A percentile compares a stretch with the other conserved stretches of the same genome.
phyloP scores from a whole-genome alignment of 2,888 invertebrate genomes.

The Ecliptopera silaceata region DNA sequence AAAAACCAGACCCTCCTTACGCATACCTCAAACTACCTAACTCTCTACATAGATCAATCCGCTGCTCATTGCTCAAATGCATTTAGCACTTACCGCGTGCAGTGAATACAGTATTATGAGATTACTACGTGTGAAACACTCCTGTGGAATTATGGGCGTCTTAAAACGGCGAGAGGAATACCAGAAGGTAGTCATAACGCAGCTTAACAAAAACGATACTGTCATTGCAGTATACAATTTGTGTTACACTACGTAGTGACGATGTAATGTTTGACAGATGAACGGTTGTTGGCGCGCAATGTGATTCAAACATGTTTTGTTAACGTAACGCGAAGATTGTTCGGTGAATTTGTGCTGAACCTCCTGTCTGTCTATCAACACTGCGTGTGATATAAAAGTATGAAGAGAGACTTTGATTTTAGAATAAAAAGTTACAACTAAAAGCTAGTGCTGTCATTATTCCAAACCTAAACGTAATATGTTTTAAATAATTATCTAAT shows the following conservation, averaged over 20 bases:
- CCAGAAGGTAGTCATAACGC: slow-evolving; percentile 34
- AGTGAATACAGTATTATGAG: slow-evolving; percentile 60
- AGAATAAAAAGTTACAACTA: too few species aligned
- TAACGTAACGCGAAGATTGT: too few species aligned
- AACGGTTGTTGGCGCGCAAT: too few species aligned
- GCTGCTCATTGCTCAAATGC: slow-evolving; percentile 33
- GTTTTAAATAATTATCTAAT: too few species aligned
- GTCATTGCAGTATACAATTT: too few species aligned
- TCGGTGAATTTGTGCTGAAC: too few species aligned
- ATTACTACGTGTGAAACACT: slow-evolving; percentile 74
- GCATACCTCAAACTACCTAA: slow-evolving; percentile 8
- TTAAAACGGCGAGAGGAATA: slow-evolving; percentile 62
- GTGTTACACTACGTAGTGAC: too few species aligned
- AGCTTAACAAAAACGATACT: too few species aligned
- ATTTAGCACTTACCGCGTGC: slow-evolving; percentile 54
- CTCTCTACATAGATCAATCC: slow-evolving; percentile 24
- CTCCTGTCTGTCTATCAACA: slow-evolving; percentile 54
- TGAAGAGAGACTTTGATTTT: slow-evolving; percentile 22
- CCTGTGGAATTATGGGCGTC: slow-evolving; percentile 65
- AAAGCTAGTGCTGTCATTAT: too few species aligned
- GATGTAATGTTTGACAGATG: too few species aligned
- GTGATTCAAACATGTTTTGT: too few species aligned
- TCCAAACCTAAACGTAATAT: too few species aligned
- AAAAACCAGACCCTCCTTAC: slow-evolving; percentile 2
- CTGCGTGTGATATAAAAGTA: slow-evolving; percentile 29